Evolutionary conservation across 2,888 invertebrate species (phyloP), one percentile per base, ranked within the genome.

Genomic region (Lampropteryx suffumata): DNA sequence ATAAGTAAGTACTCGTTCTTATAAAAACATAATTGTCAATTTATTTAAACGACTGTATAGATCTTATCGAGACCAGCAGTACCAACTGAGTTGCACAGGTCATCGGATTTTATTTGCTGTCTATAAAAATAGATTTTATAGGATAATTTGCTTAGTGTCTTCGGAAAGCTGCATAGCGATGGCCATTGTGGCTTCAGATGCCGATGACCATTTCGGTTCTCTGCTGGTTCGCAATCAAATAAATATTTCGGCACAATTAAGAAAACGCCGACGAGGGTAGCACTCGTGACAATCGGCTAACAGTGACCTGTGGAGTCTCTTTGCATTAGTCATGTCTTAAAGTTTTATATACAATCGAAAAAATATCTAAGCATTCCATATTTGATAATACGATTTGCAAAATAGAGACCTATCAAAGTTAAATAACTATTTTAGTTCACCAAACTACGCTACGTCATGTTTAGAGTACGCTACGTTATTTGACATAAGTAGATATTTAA

Each of bases 231-330:
- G 87, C 89, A 89, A 90, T 90, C 90, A 90, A 90, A 90, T 90
- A 90, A 90, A 90, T 90, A 90, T 89, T 90, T 90, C 87, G 90
- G 89, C 88, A 90, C 90, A 90, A 90, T 90, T 90, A 90, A 90
- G 89, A 90, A 89, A 89, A 86, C 84, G 84, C 82, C 84, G 82
- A 76, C 84, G 84, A 83, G 85, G 82, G 87, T 86, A 87, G 86
- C 88, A 80, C 86, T 89, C 86, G 87, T 87, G 88, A 87, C 86
- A 84, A 79, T 76, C 81, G 76, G 73, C 72, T 71, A 72, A 82
- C 65, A 64, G 70, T 45, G 52, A 43, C 45, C 73, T 39, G 65
- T 86, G 70, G 88, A 88, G 87, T 60, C 54, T 71, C 68, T 55
- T 42, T 57, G 57, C 29, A 62, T 52, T 56, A 62, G 61, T 60